These are phyloP conservation scores for Hylaea fasciaria DNA, from an alignment of 2,888 invertebrate genomes.

Conservation along the genomic window DNA sequence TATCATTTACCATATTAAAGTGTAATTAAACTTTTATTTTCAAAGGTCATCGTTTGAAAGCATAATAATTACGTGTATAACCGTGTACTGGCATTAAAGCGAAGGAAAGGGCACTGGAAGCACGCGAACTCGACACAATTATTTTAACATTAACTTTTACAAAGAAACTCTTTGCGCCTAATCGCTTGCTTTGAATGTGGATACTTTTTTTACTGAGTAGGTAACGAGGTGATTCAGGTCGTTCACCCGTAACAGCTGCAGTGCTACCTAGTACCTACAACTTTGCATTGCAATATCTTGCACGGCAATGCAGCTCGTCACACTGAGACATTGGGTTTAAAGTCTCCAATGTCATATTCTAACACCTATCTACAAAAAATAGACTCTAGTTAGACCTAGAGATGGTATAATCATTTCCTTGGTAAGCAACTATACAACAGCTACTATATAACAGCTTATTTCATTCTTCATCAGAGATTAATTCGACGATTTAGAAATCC, in stretches of 20 bases:
- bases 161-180: slow-evolving; percentile 48
- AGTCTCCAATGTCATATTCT: too few species aligned
- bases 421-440: slow-evolving; percentile 17
- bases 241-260: too few species aligned
- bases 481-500: slow-evolving; percentile 46
- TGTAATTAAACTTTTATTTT: slow-evolving; percentile 42
- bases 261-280: too few species aligned
- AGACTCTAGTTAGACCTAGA: too few species aligned
- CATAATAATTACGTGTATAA: slow-evolving; percentile 23
- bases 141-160: slow-evolving; percentile 57
- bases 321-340: too few species aligned
- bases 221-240: background rate
- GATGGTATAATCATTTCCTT: slow-evolving; percentile 6
- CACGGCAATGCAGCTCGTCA: too few species aligned
- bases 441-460: slow-evolving; percentile 32
- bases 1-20: slow-evolving; percentile 8
- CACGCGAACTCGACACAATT: slow-evolving; percentile 42
- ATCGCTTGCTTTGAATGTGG: slow-evolving; percentile 32
- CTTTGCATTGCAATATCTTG: background rate
- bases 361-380: too few species aligned
- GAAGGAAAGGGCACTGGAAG: slow-evolving; percentile 19
- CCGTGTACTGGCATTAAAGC: background rate
- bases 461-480: slow-evolving; percentile 46
- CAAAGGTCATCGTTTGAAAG: slow-evolving; percentile 37
- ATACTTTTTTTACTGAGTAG: background rate